Percentiles rank a stretch among this genome's conserved stretches.
These are phyloP conservation scores for Cuculus canorus DNA, from an alignment of 2,797 vertebrate species.

Conservation along the genomic window DNA sequence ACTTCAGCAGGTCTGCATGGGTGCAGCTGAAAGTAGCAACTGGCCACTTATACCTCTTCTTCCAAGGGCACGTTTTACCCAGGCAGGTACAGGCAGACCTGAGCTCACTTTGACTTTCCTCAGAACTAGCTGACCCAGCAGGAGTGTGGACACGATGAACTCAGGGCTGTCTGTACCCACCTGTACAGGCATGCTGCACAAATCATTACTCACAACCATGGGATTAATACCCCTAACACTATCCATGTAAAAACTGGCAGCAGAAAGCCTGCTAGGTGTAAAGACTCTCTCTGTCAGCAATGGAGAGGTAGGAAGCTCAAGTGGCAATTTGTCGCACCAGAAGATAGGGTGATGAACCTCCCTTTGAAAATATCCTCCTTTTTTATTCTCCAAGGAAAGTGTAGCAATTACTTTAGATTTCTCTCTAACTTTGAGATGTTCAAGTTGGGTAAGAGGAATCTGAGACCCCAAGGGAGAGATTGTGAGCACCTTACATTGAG, in stretches of 20 bases:
- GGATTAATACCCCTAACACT: background rate
- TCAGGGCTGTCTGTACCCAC: background rate
- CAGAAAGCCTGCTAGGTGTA: background rate
- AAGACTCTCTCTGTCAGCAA: background rate
- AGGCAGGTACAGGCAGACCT: constrained; percentile 11
- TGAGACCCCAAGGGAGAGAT: background rate
- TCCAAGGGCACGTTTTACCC: background rate
- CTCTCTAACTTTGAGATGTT: background rate
- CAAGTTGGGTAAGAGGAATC: background rate
- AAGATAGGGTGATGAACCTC: background rate
- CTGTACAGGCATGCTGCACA: background rate
- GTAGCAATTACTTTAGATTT: background rate
- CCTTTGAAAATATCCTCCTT: background rate
- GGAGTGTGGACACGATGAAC: background rate
- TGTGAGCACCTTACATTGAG: background rate
- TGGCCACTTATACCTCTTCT: background rate
- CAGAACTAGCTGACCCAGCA: constrained; percentile 16
- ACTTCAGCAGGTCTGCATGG: background rate
- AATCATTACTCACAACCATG: constrained; percentile 19
- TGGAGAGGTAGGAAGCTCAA: background rate
- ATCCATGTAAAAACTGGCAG: background rate
- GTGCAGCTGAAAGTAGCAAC: background rate
- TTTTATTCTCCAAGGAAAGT: background rate
- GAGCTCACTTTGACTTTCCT: constrained; percentile 5
- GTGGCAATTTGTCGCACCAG: rapidly evolving